phyloP scores from a whole-genome alignment of 2,888 invertebrate genomes.

The Iphiclides podalirius region DNA sequence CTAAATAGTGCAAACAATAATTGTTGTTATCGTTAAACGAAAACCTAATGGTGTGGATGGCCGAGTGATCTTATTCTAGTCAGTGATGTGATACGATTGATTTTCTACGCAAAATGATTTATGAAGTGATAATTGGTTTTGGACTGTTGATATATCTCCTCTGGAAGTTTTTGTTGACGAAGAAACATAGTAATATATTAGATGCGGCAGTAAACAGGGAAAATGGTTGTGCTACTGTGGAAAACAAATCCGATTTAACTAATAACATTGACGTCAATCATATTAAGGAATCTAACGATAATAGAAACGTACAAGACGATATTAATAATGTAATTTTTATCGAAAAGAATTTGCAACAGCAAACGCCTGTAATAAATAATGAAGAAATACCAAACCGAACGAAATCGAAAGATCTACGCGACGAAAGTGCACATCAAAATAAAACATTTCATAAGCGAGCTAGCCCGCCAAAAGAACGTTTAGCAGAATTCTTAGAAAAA shows the following conservation, averaged over 20 bases:
- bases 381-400: slow-evolving; percentile 31
- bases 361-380: slow-evolving; percentile 23
- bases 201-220: slow-evolving; percentile 21
- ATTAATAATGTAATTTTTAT: slow-evolving; percentile 4
- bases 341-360: slow-evolving; percentile 21
- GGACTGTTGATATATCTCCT: slow-evolving; percentile 55
- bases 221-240: slow-evolving; percentile 3
- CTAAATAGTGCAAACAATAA: slow-evolving; percentile 40
- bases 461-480: slow-evolving; percentile 68
- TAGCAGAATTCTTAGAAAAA: slow-evolving; percentile 69
- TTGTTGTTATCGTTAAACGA: slow-evolving; percentile 52
- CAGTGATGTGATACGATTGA: slow-evolving; percentile 54
- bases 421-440: slow-evolving; percentile 33
- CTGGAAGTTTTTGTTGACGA: slow-evolving; percentile 56
- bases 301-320: slow-evolving; percentile 6
- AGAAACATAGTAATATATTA: slow-evolving; percentile 21
- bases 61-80: slow-evolving; percentile 45
- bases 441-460: slow-evolving; percentile 44
- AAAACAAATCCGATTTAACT: slow-evolving; percentile 1
- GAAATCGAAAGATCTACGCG: slow-evolving; percentile 36
- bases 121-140: slow-evolving; percentile 61
- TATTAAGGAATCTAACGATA: slow-evolving; percentile 3
- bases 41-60: slow-evolving; percentile 45
- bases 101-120: slow-evolving; percentile 55
- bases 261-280: neutral